Base-by-base conservation (phyloP, 2,888 invertebrate genomes). In the Prenolepis imparis region DNA sequence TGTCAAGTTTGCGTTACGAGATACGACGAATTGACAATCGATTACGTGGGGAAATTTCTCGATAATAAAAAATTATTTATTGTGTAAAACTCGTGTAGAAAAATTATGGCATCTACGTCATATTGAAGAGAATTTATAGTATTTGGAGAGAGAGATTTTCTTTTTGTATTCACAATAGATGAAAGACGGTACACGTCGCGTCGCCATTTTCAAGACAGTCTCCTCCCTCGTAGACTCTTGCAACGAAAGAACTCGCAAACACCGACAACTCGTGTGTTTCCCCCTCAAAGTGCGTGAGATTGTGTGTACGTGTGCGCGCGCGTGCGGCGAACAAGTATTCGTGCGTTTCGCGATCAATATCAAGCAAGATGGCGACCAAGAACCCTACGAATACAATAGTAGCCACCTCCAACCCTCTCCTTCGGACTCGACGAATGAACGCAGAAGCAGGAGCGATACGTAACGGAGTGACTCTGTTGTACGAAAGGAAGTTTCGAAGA, bases 331-430 rank as follows among this genome's bases (percentile, higher is more conserved):
- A 75, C 92, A 92, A 93, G 93, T 93, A 92, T 94, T 93, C 92
- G 93, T 93, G 93, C 92, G 92, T 92, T 92, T 92, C 93, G 93
- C 94, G 94, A 94, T 94, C 94, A 94, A 94, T 94, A 94, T 94
- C 94, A 93, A 92, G 90, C 94, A 94, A 94, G 94, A 94, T 94
- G 94, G 94, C 94, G 94, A 92, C 91, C 93, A 93, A 94, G 93
- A 93, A 92, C 92, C 91, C 93, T 92, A 92, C 89, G 87, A 91
- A 91, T 90, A 92, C 91, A 91, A 92, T 93, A 94, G 93, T 93
- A 94, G 94, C 94, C 94, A 94, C 93, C 94, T 91, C 89, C 77
- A 85, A 84, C 88, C 90, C 89, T 84, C 83, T 84, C 78, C 86
- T 85, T 84, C 82, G 55, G n/a, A 44, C 28, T 59, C 72, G 36